Base-by-base conservation (phyloP, 2,888 invertebrate species). In the Trichopria drosophilae region DNA sequence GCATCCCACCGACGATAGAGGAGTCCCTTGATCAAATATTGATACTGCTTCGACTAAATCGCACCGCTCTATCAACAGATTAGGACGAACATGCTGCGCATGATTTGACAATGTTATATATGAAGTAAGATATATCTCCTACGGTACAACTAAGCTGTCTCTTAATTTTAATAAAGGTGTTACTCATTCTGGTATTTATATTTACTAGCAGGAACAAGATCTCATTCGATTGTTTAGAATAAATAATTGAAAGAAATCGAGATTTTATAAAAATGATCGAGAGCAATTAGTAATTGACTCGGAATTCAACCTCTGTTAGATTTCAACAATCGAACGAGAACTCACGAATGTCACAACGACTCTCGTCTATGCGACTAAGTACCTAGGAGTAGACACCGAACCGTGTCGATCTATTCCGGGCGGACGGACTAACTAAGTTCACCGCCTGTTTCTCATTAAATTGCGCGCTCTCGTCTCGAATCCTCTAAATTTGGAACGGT, bases 371-470 rank as follows among this genome's bases (percentile, higher is more conserved):
- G 20, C 35, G 35, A 31, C 29, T 10, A 26, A 22, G 18, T 29
- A 41, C 13, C 19, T 20, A 13, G 20, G 39, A 49, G 50, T 58
- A n/a, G n/a, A n/a, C n/a, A n/a, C n/a, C n/a, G n/a, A n/a, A n/a
- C n/a, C 65, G 63, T 65, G 70, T 67, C 66, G 66, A 68, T 72
- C 73, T 71, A 73, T 73, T 73, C 69, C 67, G 65, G 64, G 69
- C 61, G 53, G 61, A 57, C 61, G 60, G 58, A 61, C 66, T 69
- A 71, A 72, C 71, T 67, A 69, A 71, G 66, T 70, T 67, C 69
- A 66, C 63, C 72, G 73, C 72, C 73, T 73, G 73, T 71, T 74
- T 71, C 72, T 73, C 73, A 72, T 74, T 73, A 73, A 71, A 72
- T 70, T 68, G 68, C 67, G 66, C 66, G 66, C 63, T 67, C 65